Conservation (phyloP, 2,888 invertebrate species). For the Meandrusa payeni region DNA sequence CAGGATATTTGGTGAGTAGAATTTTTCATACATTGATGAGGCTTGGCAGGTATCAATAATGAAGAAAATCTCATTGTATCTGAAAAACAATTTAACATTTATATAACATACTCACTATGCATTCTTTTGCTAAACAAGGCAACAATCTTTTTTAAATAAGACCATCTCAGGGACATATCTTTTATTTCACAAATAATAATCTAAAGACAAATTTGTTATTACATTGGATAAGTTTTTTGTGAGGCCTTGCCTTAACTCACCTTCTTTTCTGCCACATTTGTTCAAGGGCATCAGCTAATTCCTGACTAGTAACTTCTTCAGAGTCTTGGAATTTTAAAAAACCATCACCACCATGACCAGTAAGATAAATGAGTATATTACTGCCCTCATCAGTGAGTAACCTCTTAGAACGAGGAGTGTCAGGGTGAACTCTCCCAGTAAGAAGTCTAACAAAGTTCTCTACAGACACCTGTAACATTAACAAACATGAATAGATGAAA, state of each 20-base stretch:
- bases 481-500: too few species aligned
- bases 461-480: constrained; percentile 90
- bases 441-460: constrained; percentile 98
- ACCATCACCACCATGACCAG: constrained; percentile 98
- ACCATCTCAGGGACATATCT: too few species aligned
- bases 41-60: constrained; percentile 99
- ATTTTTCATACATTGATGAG: constrained; percentile 98
- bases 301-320: constrained; percentile 98
- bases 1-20: constrained; percentile 98
- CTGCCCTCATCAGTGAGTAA: constrained; percentile 97
- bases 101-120: too few species aligned
- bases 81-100: constrained; percentile 68
- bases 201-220: too few species aligned
- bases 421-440: constrained; percentile 95
- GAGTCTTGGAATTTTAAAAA: constrained; percentile 99
- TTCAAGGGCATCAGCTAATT: constrained; percentile 98
- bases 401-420: constrained; percentile 97
- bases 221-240: too few species aligned
- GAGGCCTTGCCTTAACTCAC: too few species aligned
- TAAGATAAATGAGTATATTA: constrained; percentile 97
- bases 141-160: too few species aligned
- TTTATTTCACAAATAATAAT: too few species aligned
- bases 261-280: constrained; percentile 99
- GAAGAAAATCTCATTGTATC: constrained; percentile 98
- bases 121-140: too few species aligned